phyloP scores from a whole-genome alignment of 2,113 vertebrate genomes.

The Ciconia maguari region DNA sequence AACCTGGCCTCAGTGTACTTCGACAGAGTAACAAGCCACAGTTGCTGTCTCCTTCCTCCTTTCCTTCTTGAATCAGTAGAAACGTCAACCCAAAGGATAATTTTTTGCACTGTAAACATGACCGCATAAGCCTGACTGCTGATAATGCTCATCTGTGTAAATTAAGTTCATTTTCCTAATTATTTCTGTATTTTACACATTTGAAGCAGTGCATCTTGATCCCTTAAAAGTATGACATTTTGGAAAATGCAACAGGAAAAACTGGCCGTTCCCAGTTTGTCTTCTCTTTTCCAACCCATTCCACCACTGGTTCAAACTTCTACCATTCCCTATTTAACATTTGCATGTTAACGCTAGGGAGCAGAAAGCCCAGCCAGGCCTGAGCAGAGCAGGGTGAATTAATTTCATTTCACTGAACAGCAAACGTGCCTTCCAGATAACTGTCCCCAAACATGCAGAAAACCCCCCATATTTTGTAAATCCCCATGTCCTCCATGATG shows the following conservation, averaged over 20 bases:
- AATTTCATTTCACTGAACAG: neutral
- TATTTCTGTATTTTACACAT: neutral
- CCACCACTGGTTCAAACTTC: neutral
- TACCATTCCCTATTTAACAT: neutral
- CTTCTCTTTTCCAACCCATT: neutral
- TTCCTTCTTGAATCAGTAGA: neutral
- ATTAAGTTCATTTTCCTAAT: neutral
- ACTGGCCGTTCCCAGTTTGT: neutral
- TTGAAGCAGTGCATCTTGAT: neutral
- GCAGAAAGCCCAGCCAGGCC: neutral
- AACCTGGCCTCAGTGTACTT: neutral
- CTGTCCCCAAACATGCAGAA: too few species aligned
- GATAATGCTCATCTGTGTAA: too few species aligned
- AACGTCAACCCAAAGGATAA: neutral
- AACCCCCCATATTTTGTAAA: neutral
- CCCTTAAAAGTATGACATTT: neutral
- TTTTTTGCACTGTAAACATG: neutral
- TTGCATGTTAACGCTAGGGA: neutral
- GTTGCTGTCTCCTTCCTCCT: neutral
- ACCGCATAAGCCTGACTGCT: neutral
- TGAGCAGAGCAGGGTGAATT: neutral
- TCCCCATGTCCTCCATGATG: accelerated
- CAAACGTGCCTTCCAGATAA: neutral
- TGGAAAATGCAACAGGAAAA: accelerated
- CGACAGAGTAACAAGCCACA: neutral